These are phyloP conservation scores for Nephrotoma appendiculata DNA, from an alignment of 2,888 invertebrate species.

Conservation along the genomic window DNA sequence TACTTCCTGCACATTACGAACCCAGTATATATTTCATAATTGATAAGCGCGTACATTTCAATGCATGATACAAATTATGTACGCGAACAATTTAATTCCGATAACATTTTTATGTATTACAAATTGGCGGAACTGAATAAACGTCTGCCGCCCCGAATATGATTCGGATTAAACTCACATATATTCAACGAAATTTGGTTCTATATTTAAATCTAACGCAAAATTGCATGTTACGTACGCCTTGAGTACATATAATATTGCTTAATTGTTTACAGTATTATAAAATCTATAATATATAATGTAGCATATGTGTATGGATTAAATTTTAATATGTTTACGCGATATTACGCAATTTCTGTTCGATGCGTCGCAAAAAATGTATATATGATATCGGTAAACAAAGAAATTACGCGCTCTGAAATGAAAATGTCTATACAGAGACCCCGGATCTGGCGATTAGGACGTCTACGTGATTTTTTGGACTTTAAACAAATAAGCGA, in stretches of 20 bases:
- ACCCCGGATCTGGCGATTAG: background rate
- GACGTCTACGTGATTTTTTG: background rate
- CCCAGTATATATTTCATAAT: background rate
- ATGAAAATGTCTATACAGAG: too few species aligned
- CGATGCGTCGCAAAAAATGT: background rate
- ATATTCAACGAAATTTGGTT: background rate
- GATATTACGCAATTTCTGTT: background rate
- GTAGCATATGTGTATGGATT: background rate
- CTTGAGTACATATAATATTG: background rate
- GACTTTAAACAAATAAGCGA: background rate
- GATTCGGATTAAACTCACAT: background rate
- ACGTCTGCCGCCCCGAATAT: background rate
- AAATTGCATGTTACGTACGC: background rate
- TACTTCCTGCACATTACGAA: background rate
- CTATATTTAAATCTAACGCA: background rate
- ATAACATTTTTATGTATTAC: background rate
- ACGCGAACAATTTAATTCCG: background rate
- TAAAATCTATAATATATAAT: background rate
- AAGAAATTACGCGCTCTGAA: background rate
- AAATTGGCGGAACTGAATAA: background rate
- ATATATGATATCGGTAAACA: background rate
- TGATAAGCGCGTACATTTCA: background rate
- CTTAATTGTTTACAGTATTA: background rate
- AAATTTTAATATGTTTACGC: background rate
- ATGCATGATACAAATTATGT: background rate